Evolutionary conservation across 37 sponge, comb jelly and placozoan species (phyloP).

Genomic region (Diacarnus erythraeanus): DNA sequence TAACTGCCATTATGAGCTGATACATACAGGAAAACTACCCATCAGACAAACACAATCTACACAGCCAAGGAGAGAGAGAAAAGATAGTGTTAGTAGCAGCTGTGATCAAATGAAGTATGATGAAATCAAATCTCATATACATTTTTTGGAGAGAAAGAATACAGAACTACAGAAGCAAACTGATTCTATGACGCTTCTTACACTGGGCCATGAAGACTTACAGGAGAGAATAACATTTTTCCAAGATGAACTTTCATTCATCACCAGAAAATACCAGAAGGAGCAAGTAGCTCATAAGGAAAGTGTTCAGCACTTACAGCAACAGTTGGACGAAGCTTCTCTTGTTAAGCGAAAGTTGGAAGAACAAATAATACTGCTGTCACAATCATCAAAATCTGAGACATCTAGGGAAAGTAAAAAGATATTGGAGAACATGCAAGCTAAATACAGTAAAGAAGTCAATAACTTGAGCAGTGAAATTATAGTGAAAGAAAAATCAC

Average conservation of each 20-base stretch:
- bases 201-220: background rate
- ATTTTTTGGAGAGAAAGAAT: constrained; percentile 16
- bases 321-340: constrained; percentile 21
- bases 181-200: constrained; percentile 2
- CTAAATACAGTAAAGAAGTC: background rate
- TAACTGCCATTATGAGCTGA: constrained; percentile 24
- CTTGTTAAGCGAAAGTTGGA: constrained; percentile 12
- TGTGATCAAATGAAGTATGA: background rate
- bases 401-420: background rate
- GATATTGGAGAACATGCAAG: constrained; percentile 18
- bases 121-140: constrained; percentile 3
- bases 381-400: no score
- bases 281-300: background rate
- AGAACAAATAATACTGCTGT: constrained; percentile 18
- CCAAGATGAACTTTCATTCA: background rate
- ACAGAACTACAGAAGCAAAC: constrained; percentile 8
- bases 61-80: background rate
- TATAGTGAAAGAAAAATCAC: constrained; percentile 13
- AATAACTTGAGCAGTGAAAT: constrained; percentile 8
- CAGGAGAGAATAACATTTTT: background rate
- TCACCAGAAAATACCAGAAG: background rate
- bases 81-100: background rate
- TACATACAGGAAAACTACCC: background rate
- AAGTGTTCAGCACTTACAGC: background rate
- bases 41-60: background rate